Evolutionary conservation across 2,888 invertebrate species (phyloP).

Genomic region (Lumbricus terrestris): DNA sequence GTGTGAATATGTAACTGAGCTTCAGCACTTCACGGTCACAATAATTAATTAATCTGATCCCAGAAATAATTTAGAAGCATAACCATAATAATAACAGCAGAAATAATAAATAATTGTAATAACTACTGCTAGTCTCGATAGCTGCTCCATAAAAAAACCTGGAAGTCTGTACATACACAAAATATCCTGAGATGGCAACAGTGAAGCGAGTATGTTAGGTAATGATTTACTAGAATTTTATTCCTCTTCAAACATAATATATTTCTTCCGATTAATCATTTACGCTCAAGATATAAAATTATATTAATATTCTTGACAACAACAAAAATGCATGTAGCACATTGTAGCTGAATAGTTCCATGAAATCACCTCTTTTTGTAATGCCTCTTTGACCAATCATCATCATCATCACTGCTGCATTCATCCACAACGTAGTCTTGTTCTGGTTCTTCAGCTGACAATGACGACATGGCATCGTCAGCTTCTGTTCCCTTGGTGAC

Average conservation of each 20-base stretch:
- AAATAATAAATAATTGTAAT: background rate
- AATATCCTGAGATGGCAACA: background rate
- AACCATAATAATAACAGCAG: background rate
- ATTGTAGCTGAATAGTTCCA: background rate
- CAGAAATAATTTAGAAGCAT: background rate
- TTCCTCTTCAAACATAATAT: background rate
- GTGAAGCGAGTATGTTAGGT: background rate
- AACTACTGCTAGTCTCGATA: background rate
- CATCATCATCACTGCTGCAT: conserved; percentile 16
- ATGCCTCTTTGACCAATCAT: conserved; percentile 12
- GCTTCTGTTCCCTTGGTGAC: background rate
- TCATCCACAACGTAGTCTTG: background rate
- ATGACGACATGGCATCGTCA: background rate
- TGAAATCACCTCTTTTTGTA: conserved; percentile 14
- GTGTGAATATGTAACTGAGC: no score
- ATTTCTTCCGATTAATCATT: background rate
- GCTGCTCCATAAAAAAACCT: background rate
- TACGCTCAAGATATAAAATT: background rate
- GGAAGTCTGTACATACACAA: background rate
- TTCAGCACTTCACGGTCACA: background rate
- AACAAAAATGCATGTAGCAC: no score
- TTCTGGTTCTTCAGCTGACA: background rate
- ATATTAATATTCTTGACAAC: background rate
- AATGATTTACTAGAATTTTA: background rate
- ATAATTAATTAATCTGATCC: background rate